Percentiles rank a stretch among this genome's conserved stretches.
These are phyloP conservation scores for Dastarcus helophoroides DNA, from an alignment of 2,888 invertebrate genomes.

Conservation along the genomic window DNA sequence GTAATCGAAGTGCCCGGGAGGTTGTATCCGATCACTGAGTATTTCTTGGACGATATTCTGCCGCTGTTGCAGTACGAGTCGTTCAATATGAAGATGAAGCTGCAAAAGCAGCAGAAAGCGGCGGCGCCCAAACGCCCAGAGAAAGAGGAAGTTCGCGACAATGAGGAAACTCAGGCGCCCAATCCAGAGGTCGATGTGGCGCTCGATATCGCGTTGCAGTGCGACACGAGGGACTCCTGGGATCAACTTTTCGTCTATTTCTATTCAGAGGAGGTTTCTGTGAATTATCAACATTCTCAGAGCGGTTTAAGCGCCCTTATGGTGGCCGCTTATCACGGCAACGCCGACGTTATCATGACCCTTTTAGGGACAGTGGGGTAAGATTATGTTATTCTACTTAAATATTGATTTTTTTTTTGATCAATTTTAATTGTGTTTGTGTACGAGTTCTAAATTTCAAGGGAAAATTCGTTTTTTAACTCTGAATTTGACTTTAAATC, in stretches of 20 bases:
- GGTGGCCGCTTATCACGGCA: conserved; percentile 65
- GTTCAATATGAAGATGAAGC: background rate
- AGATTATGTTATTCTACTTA: conserved; percentile 7
- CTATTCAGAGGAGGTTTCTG: conserved; percentile 63
- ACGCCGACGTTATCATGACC: conserved; percentile 51
- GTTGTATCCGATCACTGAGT: conserved; percentile 60
- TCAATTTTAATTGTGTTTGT: background rate
- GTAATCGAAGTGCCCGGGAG: conserved; percentile 69
- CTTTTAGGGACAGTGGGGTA: conserved; percentile 59
- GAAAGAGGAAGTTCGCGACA: no score
- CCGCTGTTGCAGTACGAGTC: conserved; percentile 46
- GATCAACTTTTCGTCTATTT: conserved; percentile 57
- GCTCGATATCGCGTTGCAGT: conserved; percentile 10
- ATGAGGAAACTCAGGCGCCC: no score
- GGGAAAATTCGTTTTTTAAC: no score
- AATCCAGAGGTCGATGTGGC: conserved; percentile 1
- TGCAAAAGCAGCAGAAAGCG: conserved; percentile 13
- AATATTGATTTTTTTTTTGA: background rate
- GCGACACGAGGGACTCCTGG: conserved; percentile 18
- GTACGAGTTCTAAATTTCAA: no score
- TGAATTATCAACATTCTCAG: conserved; percentile 57
- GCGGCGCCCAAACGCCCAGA: no score
- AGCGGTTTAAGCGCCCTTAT: conserved; percentile 62
- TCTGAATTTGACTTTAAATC: no score
- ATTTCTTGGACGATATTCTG: conserved; percentile 72